These are phyloP conservation scores for Talpa occidentalis DNA, from an alignment of 2,113 vertebrate species.

Conservation along the genomic window DNA sequence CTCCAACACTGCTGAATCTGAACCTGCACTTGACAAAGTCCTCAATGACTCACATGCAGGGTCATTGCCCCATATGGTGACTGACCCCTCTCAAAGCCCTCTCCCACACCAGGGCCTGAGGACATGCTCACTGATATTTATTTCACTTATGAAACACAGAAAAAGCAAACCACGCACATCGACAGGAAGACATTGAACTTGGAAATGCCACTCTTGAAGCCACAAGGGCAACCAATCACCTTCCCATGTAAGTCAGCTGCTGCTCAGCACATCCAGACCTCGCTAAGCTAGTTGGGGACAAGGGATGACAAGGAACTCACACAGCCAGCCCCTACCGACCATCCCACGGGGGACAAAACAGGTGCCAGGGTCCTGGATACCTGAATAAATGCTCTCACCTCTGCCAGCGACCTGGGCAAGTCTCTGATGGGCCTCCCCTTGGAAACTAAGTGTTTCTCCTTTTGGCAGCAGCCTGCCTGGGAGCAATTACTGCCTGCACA, in stretches of 20 bases:
- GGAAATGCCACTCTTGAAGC: neutral
- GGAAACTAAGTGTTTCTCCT: neutral
- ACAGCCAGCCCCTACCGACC: neutral
- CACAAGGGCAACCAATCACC: neutral
- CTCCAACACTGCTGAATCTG: rapidly evolving
- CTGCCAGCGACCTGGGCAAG: neutral
- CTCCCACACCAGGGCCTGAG: neutral
- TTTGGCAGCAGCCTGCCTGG: neutral
- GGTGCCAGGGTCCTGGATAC: too few species aligned
- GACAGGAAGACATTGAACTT: rapidly evolving
- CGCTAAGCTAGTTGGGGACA: neutral
- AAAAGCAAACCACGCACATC: neutral
- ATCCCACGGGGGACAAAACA: rapidly evolving
- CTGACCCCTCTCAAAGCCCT: neutral
- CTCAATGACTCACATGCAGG: rapidly evolving
- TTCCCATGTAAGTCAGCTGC: rapidly evolving
- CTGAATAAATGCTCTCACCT: rapidly evolving
- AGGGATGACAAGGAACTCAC: neutral
- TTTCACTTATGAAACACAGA: rapidly evolving
- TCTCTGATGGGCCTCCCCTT: rapidly evolving
- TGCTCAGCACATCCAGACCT: neutral
- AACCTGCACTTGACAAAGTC: neutral
- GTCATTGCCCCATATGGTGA: neutral
- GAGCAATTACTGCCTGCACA: neutral
- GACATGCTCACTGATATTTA: too few species aligned